phyloP scores from a whole-genome alignment of 2,113 vertebrate genomes.

The Muntiacus reevesi region DNA sequence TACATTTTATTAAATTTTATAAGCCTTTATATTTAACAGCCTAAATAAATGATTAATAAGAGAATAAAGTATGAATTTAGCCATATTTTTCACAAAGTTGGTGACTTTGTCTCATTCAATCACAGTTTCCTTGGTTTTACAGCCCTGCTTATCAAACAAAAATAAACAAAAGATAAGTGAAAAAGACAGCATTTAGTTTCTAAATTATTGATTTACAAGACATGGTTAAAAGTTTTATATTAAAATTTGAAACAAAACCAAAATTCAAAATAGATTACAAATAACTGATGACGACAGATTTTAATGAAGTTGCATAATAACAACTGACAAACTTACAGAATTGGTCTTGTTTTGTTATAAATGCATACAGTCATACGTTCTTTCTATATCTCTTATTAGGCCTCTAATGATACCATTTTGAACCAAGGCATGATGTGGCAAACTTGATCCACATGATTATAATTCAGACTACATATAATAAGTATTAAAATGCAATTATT shows the following conservation, averaged over 20 bases:
- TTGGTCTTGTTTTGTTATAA: not conserved
- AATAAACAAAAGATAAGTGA: not conserved
- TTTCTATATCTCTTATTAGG: not conserved
- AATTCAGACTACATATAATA: not conserved
- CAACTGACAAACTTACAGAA: not conserved
- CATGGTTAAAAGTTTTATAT: not conserved
- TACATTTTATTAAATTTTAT: not conserved
- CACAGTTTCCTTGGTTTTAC: not conserved
- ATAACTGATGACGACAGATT: not conserved
- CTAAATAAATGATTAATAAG: not conserved
- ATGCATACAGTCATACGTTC: not conserved
- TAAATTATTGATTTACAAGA: not conserved
- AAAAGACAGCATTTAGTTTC: not conserved
- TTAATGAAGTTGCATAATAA: not conserved
- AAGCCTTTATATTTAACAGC: not conserved
- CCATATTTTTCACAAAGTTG: not conserved
- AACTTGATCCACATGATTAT: not conserved
- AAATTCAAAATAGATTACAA: not conserved
- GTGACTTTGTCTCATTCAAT: not conserved
- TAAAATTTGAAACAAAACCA: slow-evolving; percentile 24
- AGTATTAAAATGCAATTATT: not conserved
- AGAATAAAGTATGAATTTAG: not conserved
- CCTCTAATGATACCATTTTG: not conserved
- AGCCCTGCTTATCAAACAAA: accelerated
- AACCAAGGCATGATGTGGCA: not conserved